These are phyloP conservation scores for Orthosia gracilis DNA, from an alignment of 2,888 invertebrate species.

Conservation along the genomic window DNA sequence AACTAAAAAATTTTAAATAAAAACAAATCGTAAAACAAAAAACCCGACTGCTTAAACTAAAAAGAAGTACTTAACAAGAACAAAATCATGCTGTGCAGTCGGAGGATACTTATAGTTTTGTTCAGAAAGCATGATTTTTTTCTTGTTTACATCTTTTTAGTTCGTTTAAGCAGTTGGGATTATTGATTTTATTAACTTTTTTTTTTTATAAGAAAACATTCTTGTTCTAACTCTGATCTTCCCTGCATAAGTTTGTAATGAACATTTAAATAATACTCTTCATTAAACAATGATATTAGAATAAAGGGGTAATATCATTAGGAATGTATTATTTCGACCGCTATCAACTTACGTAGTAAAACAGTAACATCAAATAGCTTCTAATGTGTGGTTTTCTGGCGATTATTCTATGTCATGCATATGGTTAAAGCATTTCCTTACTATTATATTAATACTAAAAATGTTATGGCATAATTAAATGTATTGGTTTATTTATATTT, in stretches of 20 bases:
- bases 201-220: too few relatives aligned
- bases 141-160: too few relatives aligned
- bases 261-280: conserved; percentile 32
- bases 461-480: conserved; percentile 51
- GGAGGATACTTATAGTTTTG: too few relatives aligned
- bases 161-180: too few relatives aligned
- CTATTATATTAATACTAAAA: conserved; percentile 35
- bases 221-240: not conserved
- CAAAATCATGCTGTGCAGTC: too few relatives aligned
- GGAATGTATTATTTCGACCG: conserved; percentile 63
- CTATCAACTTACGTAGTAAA: conserved; percentile 37
- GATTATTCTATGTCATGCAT: conserved; percentile 47
- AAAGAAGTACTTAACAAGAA: too few relatives aligned
- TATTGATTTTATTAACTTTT: too few relatives aligned
- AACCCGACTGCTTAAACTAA: too few relatives aligned
- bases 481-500: conserved; percentile 1
- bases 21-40: too few relatives aligned
- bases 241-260: not conserved
- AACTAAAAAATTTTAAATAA: too few relatives aligned
- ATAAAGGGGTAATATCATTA: conserved; percentile 56
- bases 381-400: conserved; percentile 20
- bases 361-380: conserved; percentile 34
- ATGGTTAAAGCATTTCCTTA: conserved; percentile 21
- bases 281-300: conserved; percentile 27
- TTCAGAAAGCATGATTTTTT: too few relatives aligned